phyloP scores from a whole-genome alignment of 2,888 invertebrate genomes.

The Agrochola circellaris region DNA sequence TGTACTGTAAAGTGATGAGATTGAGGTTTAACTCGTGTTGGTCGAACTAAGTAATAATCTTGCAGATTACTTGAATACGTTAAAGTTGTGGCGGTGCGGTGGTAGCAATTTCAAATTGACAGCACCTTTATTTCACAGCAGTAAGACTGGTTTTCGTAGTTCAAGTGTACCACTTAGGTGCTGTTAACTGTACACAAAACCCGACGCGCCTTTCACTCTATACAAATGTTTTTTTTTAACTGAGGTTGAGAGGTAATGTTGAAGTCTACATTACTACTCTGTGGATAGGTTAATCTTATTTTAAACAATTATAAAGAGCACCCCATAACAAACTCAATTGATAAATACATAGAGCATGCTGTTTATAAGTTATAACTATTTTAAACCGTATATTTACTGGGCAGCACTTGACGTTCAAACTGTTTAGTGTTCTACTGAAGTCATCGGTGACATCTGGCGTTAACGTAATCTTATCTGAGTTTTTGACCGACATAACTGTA shows the following conservation, averaged over 20 bases:
- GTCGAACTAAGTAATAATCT: not conserved
- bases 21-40: not conserved
- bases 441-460: not conserved
- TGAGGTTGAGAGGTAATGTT: not conserved
- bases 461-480: not conserved
- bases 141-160: no score
- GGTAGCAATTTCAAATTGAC: not conserved
- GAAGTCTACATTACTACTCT: not conserved
- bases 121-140: not conserved
- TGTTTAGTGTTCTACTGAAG: not conserved
- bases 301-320: not conserved
- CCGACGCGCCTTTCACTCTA: not conserved
- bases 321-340: not conserved
- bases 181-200: not conserved
- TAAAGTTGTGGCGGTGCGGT: not conserved
- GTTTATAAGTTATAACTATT: not conserved
- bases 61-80: not conserved
- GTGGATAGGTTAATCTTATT: not conserved
- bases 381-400: not conserved
- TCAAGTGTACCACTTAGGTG: not conserved
- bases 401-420: not conserved
- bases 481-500: not conserved
- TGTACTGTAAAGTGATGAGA: not conserved
- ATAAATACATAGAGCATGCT: no score
- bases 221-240: not conserved